Conservation (phyloP, 2,113 vertebrate genomes). For the Otis tarda region DNA sequence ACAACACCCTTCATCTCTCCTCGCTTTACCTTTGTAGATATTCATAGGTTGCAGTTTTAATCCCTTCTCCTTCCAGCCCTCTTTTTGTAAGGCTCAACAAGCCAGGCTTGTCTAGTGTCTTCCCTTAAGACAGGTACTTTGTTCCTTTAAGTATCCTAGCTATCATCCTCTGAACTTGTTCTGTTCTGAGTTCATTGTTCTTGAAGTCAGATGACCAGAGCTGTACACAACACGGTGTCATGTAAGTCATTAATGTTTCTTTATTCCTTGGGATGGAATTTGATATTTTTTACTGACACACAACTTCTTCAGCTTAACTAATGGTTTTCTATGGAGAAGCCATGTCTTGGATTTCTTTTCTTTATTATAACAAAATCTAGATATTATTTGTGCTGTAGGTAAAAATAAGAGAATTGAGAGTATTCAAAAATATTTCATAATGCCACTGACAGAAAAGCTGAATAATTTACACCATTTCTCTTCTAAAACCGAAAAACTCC, state of each 20-base stretch:
- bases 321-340: background rate
- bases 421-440: background rate
- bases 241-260: background rate
- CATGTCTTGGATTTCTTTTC: background rate
- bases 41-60: background rate
- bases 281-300: background rate
- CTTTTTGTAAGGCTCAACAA: background rate
- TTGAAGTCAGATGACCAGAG: background rate
- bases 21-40: background rate
- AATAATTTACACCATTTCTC: background rate
- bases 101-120: background rate
- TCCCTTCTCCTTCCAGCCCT: background rate
- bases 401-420: background rate
- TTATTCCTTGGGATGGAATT: background rate
- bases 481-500: background rate
- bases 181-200: background rate
- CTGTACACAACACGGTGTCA: background rate
- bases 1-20: background rate
- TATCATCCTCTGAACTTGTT: background rate
- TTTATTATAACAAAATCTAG: background rate
- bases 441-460: background rate
- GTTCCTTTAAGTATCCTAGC: background rate
- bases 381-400: background rate
- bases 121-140: background rate
- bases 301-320: background rate